These are phyloP conservation scores for Heliconius cydno DNA, from an alignment of 2,888 invertebrate species.

Conservation along the genomic window DNA sequence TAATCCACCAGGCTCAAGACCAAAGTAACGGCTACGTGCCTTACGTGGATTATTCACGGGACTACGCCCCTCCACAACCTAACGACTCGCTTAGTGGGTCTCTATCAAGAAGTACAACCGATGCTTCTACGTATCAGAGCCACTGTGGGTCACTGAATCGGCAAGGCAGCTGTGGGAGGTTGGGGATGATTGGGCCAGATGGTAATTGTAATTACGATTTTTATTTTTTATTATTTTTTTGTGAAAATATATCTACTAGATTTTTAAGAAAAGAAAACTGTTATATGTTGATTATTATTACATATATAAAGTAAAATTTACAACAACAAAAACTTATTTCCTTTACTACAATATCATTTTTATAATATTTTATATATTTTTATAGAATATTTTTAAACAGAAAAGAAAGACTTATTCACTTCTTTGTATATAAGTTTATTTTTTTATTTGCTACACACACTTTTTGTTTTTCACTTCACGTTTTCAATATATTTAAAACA, in stretches of 20 bases:
- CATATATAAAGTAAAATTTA: not conserved
- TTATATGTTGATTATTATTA: no score
- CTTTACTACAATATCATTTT: no score
- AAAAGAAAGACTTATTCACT: not conserved
- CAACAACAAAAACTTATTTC: no score
- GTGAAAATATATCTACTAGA: no score
- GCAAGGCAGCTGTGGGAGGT: slow-evolving; percentile 67
- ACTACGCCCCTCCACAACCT: slow-evolving; percentile 91
- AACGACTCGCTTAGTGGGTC: slow-evolving; percentile 70
- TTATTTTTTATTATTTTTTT: slow-evolving; percentile 1
- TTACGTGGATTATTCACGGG: slow-evolving; percentile 93
- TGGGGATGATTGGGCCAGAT: slow-evolving; percentile 72
- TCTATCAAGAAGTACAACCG: slow-evolving; percentile 69
- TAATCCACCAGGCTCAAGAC: slow-evolving; percentile 57
- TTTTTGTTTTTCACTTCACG: no score
- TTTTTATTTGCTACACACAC: not conserved
- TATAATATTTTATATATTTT: no score
- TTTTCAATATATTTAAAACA: not conserved
- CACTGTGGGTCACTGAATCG: slow-evolving; percentile 69
- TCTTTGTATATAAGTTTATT: not conserved
- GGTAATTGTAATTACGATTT: slow-evolving; percentile 57
- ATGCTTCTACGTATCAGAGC: slow-evolving; percentile 64
- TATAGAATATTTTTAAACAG: not conserved
- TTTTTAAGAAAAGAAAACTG: no score
- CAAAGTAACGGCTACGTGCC: slow-evolving; percentile 93